These are phyloP conservation scores for Nannoperca obscura DNA, from an alignment of 2,797 vertebrate species.

Conservation along the genomic window DNA sequence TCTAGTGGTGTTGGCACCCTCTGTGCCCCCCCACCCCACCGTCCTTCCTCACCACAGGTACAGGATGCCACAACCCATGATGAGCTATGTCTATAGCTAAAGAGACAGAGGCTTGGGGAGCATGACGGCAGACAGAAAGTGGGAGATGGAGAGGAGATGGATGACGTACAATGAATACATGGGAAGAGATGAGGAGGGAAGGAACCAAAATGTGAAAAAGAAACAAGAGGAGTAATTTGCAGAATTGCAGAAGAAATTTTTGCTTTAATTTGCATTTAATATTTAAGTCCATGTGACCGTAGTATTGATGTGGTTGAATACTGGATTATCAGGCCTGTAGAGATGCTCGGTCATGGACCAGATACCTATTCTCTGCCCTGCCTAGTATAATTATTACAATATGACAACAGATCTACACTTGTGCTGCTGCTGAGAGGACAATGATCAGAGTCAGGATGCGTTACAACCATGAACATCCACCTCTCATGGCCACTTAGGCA, in stretches of 20 bases:
- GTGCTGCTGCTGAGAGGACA: slow-evolving; percentile 30
- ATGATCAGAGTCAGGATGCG: slow-evolving; percentile 66
- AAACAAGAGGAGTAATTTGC: slow-evolving; percentile 17
- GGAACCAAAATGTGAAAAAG: background rate
- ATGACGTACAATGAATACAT: slow-evolving; percentile 21
- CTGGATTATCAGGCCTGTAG: slow-evolving; percentile 50
- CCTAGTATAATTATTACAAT: slow-evolving; percentile 55
- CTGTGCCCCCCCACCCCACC: slow-evolving; percentile 42
- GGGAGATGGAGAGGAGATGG: slow-evolving; percentile 7
- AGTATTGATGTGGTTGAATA: slow-evolving; percentile 50
- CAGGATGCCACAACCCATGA: slow-evolving; percentile 68
- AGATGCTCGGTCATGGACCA: slow-evolving; percentile 53
- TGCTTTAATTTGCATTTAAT: slow-evolving; percentile 52
- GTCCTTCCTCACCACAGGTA: slow-evolving; percentile 65
- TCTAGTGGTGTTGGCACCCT: slow-evolving; percentile 58
- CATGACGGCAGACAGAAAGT: slow-evolving; percentile 17
- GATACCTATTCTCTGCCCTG: slow-evolving; percentile 48
- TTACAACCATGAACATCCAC: slow-evolving; percentile 69
- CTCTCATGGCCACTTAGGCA: slow-evolving; percentile 71
- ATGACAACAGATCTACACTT: slow-evolving; percentile 39
- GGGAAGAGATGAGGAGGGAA: background rate
- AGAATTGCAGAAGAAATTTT: slow-evolving; percentile 24
- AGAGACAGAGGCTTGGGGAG: slow-evolving; percentile 40
- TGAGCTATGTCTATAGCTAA: slow-evolving; percentile 41
- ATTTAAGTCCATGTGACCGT: slow-evolving; percentile 52